Base-by-base conservation (phyloP, 2,797 vertebrate species). In the Pelodytes ibericus region DNA sequence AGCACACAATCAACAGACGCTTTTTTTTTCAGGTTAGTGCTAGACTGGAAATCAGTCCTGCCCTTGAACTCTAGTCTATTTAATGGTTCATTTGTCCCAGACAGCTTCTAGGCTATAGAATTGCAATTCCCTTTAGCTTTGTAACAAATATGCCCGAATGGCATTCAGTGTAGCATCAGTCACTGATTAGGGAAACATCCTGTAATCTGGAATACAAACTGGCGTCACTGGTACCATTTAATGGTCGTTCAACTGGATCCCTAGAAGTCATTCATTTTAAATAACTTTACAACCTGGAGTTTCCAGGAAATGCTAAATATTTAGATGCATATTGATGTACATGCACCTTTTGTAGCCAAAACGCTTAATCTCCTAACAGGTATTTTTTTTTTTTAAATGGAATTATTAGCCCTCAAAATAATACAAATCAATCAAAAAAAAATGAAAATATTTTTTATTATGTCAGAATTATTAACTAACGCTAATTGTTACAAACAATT, bases 71-170 rank as follows among this genome's bases (percentile, higher is more conserved):
- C 13, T 39, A 2, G 4, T 47, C 44, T 47, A 47, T 47, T 47
- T 47, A 1, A 15, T 47, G 44, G 44, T 47, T 47, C 16, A 47
- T 47, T 47, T 47, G 44, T 47, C 13, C 1, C 13, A 47, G 44
- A 47, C 44, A 47, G 18, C 44, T n/a, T 47, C 44, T 3, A n/a
- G 16, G 8, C 44, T 47, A 16, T 47, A 83, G 80, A 58, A 29
- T 58, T 58, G 26, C 22, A 24, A 18, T 58, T 29, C 56, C 56
- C 24, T 4, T 58, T 13, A 29, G 24, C 29, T n/a, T n/a, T 4
- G 15, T 15, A 58, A 2, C 25, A 27, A 26, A 58, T 25, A 58
- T 58, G 11, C 11, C 10, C 29, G 25, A 58, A 16, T 27, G 15
- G 3, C 56, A 27, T 18, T 29, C 24, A 58, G 29, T 58, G 29